phyloP scores from a whole-genome alignment of 2,888 invertebrate genomes.

The Orthonevra nobilis region DNA sequence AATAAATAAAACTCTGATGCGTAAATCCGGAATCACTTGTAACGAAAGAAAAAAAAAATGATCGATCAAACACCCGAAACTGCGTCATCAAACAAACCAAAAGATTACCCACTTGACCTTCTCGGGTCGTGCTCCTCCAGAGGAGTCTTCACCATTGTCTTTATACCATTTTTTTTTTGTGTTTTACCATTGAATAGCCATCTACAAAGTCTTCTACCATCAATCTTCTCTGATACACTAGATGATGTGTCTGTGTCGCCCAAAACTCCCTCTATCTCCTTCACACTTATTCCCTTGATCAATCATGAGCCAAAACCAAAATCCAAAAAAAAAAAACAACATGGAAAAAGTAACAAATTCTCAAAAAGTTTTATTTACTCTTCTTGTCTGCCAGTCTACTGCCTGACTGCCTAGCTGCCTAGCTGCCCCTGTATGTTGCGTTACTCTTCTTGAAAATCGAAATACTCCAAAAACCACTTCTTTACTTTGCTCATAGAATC shows the following conservation, averaged over 20 bases:
- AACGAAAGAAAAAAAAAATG: too few relatives aligned
- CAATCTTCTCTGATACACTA: constrained; percentile 43
- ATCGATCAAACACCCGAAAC: constrained; percentile 49
- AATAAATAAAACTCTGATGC: too few relatives aligned
- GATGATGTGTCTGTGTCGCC: constrained; percentile 39
- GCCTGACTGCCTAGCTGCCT: too few relatives aligned
- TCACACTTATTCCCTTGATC: constrained; percentile 27
- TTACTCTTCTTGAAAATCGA: constrained; percentile 37
- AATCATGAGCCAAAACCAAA: constrained; percentile 30
- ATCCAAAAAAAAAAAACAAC: constrained; percentile 4
- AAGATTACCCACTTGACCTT: constrained; percentile 65
- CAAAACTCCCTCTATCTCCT: constrained; percentile 7
- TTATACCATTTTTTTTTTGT: background rate
- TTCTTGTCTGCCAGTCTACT: constrained; percentile 46
- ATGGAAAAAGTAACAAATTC: constrained; percentile 37
- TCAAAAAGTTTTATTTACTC: constrained; percentile 51
- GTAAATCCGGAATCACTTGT: constrained; percentile 27
- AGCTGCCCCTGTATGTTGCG: constrained; percentile 37
- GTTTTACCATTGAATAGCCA: constrained; percentile 19
- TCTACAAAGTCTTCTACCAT: constrained; percentile 17
- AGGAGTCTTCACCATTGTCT: constrained; percentile 5
- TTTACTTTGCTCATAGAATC: constrained; percentile 44
- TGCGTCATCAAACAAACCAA: constrained; percentile 44
- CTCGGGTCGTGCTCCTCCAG: constrained; percentile 25
- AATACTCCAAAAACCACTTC: constrained; percentile 59